Evolutionary conservation across 2,797 vertebrate species (phyloP), one percentile per base, ranked within the genome.

Genomic region (Anniella stebbinsi): DNA sequence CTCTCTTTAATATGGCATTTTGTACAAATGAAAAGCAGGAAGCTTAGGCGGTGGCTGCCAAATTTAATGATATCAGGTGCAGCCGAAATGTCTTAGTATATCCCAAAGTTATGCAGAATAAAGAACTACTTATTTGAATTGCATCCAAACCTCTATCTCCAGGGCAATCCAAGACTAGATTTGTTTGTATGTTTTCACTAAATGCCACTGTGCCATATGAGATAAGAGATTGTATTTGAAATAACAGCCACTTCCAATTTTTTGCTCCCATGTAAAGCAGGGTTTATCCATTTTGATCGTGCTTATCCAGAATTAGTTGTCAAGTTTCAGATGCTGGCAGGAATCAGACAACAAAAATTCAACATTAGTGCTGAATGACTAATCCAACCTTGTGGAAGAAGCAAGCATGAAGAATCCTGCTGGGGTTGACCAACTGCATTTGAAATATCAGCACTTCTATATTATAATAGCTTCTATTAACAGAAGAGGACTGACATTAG

Each of bases 211-310:
- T 96, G 96, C 95, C 93, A 94, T 75, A 86, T 93, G 90, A 97
- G 97, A 98, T 96, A 97, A 97, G 97, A 97, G 96, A 96, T 96
- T 97, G 97, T 96, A 97, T 98, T 97, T 96, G 96, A 96, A 97
- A 96, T 92, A 96, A 96, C 96, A 97, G 95, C 97, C 95, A 95
- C 96, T 97, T 97, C 95, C 95, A 96, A 97, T 96, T 96, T 93
- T 94, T 91, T 84, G 0, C 93, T 95, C 91, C 86, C 93, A 97
- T 96, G 96, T 95, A 97, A 97, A 96, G 88, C 94, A 95, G 88
- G 92, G 96, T 96, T 97, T 97, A 97, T 97, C 96, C 96, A 97
- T 97, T 97, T 96, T 92, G 96, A 97, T 97, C 97, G 95, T 94
- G 96, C 96, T 97, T 96, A 97, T 95, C 96, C 97, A 97, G 95